A percentile compares a stretch with the other conserved stretches of the same genome.
Evolutionary conservation across 2,797 vertebrate species (phyloP).

Genomic region (Rhabdophis nuchalis): DNA sequence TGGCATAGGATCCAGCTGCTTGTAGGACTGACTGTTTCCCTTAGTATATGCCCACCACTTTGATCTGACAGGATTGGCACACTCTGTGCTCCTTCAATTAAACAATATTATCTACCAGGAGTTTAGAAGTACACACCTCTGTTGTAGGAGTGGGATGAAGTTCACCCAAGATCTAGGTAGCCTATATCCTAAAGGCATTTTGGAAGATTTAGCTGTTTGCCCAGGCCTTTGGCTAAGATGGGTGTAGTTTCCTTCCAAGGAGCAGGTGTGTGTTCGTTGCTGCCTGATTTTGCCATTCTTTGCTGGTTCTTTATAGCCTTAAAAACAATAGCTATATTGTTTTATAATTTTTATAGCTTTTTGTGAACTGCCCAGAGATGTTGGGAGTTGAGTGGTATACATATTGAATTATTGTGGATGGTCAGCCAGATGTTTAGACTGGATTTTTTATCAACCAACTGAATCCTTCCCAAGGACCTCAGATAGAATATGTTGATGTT

Average conservation of each 20-base stretch:
- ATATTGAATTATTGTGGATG: neutral
- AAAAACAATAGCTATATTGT: neutral
- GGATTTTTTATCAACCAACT: neutral
- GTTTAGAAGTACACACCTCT: neutral
- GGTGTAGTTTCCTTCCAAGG: neutral
- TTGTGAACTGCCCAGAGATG: neutral
- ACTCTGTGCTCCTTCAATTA: neutral
- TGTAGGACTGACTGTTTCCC: neutral
- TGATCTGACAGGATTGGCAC: neutral
- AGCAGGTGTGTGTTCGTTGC: neutral
- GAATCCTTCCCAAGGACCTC: neutral
- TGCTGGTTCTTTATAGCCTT: neutral
- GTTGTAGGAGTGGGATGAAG: neutral
- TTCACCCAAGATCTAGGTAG: neutral
- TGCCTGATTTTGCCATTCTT: neutral
- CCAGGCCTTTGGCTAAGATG: neutral
- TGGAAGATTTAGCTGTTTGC: neutral
- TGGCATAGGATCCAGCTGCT: neutral
- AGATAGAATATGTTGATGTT: neutral
- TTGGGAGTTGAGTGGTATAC: neutral
- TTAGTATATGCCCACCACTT: neutral
- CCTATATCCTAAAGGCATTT: neutral
- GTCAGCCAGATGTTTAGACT: neutral
- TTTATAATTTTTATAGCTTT: neutral
- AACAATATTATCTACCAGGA: neutral